phyloP scores from a whole-genome alignment of 2,888 invertebrate genomes.

The Mimas tiliae region DNA sequence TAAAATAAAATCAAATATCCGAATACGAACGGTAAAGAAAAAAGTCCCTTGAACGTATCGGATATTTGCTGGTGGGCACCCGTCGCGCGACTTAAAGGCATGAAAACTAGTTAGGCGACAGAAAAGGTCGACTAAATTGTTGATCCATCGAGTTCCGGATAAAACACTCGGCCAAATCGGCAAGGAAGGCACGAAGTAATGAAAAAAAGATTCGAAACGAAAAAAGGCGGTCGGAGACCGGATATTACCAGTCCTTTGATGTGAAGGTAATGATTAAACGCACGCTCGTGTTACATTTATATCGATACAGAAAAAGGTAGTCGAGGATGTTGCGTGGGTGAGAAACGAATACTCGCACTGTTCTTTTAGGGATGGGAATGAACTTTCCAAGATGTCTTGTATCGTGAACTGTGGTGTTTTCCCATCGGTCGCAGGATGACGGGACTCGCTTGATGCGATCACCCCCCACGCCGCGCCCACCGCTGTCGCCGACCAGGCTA shows the following conservation, averaged over 20 bases:
- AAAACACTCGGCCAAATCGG: slow-evolving; percentile 27
- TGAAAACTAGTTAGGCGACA: slow-evolving; percentile 22
- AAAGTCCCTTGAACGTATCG: background rate
- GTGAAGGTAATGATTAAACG: slow-evolving; percentile 32
- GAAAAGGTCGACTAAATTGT: slow-evolving; percentile 22
- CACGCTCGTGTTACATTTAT: slow-evolving; percentile 16
- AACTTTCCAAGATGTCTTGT: background rate
- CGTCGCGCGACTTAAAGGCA: slow-evolving; percentile 6
- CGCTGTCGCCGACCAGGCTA: too few species aligned
- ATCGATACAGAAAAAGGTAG: slow-evolving; percentile 5
- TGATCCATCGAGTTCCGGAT: slow-evolving; percentile 19
- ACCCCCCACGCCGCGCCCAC: too few species aligned
- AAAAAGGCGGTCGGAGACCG: slow-evolving; percentile 25
- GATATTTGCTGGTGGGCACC: slow-evolving; percentile 5
- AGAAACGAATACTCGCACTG: background rate
- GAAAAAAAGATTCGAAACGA: slow-evolving; percentile 25
- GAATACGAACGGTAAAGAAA: background rate
- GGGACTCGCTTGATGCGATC: too few species aligned
- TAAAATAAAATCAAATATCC: background rate
- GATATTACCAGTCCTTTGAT: slow-evolving; percentile 33
- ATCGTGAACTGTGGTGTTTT: too few species aligned
- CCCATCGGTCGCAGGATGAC: too few species aligned
- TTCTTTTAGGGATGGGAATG: background rate
- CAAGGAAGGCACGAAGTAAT: slow-evolving; percentile 16
- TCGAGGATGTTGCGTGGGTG: background rate